Conservation (phyloP, 1,140 invertebrate genomes). For the Lucilia cuprina region DNA sequence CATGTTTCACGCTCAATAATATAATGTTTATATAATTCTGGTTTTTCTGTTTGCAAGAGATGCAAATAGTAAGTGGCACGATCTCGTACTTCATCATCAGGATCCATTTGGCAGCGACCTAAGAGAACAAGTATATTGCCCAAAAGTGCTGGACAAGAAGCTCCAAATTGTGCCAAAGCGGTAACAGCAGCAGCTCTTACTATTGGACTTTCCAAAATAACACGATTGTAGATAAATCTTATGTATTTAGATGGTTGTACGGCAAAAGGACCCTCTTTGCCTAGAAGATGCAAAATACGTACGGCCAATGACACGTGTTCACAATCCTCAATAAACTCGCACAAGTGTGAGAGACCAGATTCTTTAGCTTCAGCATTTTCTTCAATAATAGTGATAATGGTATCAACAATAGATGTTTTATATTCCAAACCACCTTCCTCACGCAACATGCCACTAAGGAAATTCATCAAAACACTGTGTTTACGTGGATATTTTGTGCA, state of each 20-base stretch:
- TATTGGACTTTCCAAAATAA: conserved; percentile 94
- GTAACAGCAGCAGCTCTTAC: conserved; percentile 96
- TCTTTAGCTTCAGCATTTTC: conserved; percentile 92
- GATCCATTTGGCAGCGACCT: conserved; percentile 91
- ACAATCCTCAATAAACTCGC: conserved; percentile 99
- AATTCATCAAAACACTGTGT: conserved; percentile 94
- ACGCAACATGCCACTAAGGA: conserved; percentile 93
- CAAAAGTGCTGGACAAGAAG: conserved; percentile 88
- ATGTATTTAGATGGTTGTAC: conserved; percentile 95
- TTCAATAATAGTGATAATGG: conserved; percentile 97
- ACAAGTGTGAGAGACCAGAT: conserved; percentile 93
- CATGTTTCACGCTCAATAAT: conserved; percentile 80
- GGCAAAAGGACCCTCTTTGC: conserved; percentile 94
- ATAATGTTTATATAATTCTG: conserved; percentile 79
- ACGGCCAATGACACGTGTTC: conserved; percentile 98
- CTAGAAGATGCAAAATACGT: conserved; percentile 94
- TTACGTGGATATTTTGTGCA: conserved; percentile 98
- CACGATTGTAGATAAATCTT: conserved; percentile 98
- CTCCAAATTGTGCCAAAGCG: conserved; percentile 96
- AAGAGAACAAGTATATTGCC: conserved; percentile 85
- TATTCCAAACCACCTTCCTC: conserved; percentile 98
- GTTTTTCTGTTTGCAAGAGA: conserved; percentile 74
- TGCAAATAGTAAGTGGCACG: conserved; percentile 96
- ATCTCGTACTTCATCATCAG: conserved; percentile 98
- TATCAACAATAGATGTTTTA: conserved; percentile 98